Conservation (phyloP, 64 coral and sea anemone species). For the Montipora capricornis region DNA sequence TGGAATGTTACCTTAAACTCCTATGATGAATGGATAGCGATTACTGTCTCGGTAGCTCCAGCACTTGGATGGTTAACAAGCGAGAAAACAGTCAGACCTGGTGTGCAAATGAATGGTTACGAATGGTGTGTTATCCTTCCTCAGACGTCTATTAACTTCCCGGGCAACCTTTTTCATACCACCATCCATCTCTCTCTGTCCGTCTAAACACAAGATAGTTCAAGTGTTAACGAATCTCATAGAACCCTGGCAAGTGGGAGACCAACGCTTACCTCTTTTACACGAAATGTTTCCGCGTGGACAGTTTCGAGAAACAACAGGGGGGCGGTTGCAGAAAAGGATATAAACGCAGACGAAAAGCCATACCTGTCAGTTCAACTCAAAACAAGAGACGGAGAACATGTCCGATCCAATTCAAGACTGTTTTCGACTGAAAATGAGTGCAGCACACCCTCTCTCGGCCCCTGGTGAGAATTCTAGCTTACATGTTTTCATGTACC, state of each 20-base stretch:
- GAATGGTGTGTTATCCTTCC: slow-evolving; percentile 3
- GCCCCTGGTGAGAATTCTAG: too few relatives aligned
- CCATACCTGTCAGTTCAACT: too few relatives aligned
- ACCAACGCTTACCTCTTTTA: not conserved
- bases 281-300: not conserved
- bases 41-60: not conserved
- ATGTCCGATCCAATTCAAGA: too few relatives aligned
- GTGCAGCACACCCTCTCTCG: too few relatives aligned
- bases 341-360: too few relatives aligned
- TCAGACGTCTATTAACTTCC: not conserved
- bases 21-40: not conserved
- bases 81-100: not conserved
- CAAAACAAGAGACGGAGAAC: too few relatives aligned
- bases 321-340: too few relatives aligned
- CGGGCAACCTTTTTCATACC: not conserved
- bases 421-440: too few relatives aligned
- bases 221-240: slow-evolving; percentile 20
- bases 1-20: not conserved
- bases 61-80: slow-evolving; percentile 13
- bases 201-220: not conserved
- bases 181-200: not conserved
- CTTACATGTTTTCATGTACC: too few relatives aligned
- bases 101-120: not conserved
- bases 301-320: not conserved
- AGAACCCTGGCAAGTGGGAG: slow-evolving; percentile 6